These are phyloP conservation scores for Gymnodraco acuticeps DNA, from an alignment of 2,797 vertebrate genomes.

Conservation along the genomic window DNA sequence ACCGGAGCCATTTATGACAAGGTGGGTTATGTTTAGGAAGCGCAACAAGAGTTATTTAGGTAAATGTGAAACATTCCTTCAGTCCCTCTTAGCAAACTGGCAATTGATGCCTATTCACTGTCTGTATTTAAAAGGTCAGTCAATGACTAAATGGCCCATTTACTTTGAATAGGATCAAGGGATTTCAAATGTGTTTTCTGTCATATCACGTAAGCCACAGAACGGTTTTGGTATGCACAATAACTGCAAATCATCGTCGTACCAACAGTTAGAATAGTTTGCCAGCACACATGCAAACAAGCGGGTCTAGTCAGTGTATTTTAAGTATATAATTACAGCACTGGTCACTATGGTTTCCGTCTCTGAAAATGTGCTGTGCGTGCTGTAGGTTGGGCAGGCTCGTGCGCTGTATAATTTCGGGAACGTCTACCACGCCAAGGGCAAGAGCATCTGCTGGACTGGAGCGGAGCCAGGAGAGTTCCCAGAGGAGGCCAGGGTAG, in stretches of 20 bases:
- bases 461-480: constrained; percentile 93
- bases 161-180: constrained; percentile 36
- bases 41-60: background rate
- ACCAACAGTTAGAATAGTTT: constrained; percentile 67
- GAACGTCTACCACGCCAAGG: constrained; percentile 97
- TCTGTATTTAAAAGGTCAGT: constrained; percentile 8
- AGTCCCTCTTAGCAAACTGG: background rate
- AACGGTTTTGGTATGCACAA: constrained; percentile 27
- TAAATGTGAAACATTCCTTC: background rate
- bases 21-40: constrained; percentile 77
- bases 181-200: constrained; percentile 34
- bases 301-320: constrained; percentile 73
- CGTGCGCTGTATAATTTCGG: constrained; percentile 98
- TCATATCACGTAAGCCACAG: constrained; percentile 32
- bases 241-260: constrained; percentile 2
- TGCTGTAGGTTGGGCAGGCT: constrained; percentile 93
- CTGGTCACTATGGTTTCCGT: constrained; percentile 69
- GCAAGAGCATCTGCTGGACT: constrained; percentile 92
- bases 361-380: constrained; percentile 69
- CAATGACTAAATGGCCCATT: constrained; percentile 2
- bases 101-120: background rate
- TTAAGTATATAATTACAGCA: constrained; percentile 79
- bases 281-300: constrained; percentile 49
- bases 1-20: constrained; percentile 94
- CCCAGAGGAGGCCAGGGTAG: constrained; percentile 91